Evolutionary conservation across 2,888 invertebrate genomes (phyloP).

Genomic region (Habroteleia sp.): DNA sequence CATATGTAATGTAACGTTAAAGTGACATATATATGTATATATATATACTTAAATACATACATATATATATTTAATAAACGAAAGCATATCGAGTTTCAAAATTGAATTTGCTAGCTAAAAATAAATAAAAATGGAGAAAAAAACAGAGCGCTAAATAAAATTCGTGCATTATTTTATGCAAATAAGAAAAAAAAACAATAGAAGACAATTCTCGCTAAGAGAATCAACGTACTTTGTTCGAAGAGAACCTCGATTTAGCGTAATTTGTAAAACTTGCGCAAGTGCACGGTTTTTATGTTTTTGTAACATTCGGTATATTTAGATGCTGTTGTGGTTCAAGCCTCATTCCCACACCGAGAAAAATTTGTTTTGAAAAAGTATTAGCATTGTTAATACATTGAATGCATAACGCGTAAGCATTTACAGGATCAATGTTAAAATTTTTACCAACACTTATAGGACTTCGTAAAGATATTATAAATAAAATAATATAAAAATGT

Average conservation of each 20-base stretch:
- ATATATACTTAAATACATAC: no score
- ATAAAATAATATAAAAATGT: no score
- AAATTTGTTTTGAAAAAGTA: no score
- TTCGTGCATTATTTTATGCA: slow-evolving; percentile 17
- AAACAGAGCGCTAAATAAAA: slow-evolving; percentile 1
- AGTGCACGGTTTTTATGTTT: slow-evolving; percentile 49
- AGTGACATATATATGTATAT: no score
- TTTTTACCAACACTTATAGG: no score
- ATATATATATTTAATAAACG: slow-evolving; percentile 23
- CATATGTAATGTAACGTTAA: slow-evolving; percentile 12
- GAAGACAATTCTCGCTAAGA: slow-evolving; percentile 5
- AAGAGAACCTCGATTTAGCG: slow-evolving; percentile 19
- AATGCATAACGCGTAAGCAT: no score
- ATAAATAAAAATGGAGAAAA: no score
- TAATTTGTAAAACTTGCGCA: slow-evolving; percentile 26
- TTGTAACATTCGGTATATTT: slow-evolving; percentile 44
- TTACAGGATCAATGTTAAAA: no score
- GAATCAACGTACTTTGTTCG: slow-evolving; percentile 23
- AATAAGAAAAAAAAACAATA: slow-evolving; percentile 1
- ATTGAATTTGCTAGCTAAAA: slow-evolving; percentile 25
- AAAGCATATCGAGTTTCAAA: slow-evolving; percentile 44
- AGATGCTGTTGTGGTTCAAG: slow-evolving; percentile 40
- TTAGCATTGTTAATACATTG: no score
- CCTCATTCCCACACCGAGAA: no score
- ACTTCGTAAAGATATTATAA: no score